A percentile compares a stretch with the other conserved stretches of the same genome.
These are phyloP conservation scores for Uria aalge DNA, from an alignment of 2,113 vertebrate species.

Conservation along the genomic window DNA sequence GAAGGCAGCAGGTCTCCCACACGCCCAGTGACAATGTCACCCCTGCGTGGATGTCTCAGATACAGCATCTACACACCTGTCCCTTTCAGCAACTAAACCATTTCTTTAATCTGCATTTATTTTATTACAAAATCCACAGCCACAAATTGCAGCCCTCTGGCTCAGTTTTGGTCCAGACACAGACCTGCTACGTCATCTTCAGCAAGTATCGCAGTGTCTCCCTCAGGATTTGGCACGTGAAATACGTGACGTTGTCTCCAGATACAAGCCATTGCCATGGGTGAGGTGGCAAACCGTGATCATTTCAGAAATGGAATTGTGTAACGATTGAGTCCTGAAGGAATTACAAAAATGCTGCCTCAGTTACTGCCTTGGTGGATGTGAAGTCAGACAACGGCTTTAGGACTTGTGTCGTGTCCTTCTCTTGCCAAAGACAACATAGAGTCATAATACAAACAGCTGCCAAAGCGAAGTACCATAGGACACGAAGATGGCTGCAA, in stretches of 20 bases:
- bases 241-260: background rate
- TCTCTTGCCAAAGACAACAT: background rate
- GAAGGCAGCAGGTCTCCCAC: background rate
- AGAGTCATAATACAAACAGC: background rate
- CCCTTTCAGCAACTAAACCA: background rate
- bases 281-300: background rate
- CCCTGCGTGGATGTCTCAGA: background rate
- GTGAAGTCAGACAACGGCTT: background rate
- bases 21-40: background rate
- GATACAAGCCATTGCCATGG: background rate
- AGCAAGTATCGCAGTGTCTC: background rate
- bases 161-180: background rate
- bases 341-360: background rate
- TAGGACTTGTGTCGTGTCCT: background rate
- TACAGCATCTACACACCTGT: background rate
- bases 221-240: background rate
- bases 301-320: background rate
- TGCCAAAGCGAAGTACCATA: background rate
- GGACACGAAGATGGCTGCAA: background rate
- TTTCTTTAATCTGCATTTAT: background rate
- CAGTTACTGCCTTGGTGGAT: background rate
- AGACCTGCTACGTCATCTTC: background rate
- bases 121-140: background rate
- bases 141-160: background rate
- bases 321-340: background rate